These are phyloP conservation scores for Drosophila bunnanda DNA, from an alignment of 2,888 invertebrate species.

Conservation along the genomic window DNA sequence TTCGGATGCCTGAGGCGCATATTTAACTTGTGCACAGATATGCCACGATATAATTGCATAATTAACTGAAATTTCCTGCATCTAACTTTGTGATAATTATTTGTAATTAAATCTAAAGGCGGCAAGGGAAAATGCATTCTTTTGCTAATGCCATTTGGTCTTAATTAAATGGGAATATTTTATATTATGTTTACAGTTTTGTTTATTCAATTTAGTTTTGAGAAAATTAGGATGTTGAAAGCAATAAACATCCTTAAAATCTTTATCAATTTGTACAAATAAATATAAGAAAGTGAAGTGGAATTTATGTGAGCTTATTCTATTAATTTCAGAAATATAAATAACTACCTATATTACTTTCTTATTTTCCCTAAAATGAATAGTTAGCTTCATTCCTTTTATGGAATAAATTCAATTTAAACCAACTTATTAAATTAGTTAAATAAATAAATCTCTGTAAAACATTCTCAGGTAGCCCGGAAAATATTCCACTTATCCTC, in stretches of 20 bases:
- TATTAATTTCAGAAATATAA: neutral
- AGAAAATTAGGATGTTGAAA: neutral
- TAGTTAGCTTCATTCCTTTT: neutral
- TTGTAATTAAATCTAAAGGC: neutral
- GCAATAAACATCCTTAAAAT: no score
- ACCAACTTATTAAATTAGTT: neutral
- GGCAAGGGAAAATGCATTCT: neutral
- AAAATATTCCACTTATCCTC: neutral
- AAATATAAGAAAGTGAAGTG: neutral
- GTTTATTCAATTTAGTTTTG: neutral
- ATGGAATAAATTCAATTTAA: neutral
- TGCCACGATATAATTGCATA: slow-evolving; percentile 22
- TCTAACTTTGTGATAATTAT: slow-evolving; percentile 1
- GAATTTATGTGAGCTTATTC: neutral
- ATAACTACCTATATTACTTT: neutral
- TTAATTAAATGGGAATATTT: neutral
- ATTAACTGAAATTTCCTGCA: slow-evolving; percentile 16
- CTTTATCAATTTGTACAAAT: neutral
- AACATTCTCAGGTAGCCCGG: no score
- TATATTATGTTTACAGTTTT: neutral
- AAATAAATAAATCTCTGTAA: neutral
- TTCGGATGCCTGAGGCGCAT: neutral
- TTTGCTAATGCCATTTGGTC: neutral
- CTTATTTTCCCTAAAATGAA: neutral
- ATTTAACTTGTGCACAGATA: slow-evolving; percentile 7